Evolutionary conservation across 2,113 vertebrate genomes (phyloP).

Genomic region (Daubentonia madagascariensis): DNA sequence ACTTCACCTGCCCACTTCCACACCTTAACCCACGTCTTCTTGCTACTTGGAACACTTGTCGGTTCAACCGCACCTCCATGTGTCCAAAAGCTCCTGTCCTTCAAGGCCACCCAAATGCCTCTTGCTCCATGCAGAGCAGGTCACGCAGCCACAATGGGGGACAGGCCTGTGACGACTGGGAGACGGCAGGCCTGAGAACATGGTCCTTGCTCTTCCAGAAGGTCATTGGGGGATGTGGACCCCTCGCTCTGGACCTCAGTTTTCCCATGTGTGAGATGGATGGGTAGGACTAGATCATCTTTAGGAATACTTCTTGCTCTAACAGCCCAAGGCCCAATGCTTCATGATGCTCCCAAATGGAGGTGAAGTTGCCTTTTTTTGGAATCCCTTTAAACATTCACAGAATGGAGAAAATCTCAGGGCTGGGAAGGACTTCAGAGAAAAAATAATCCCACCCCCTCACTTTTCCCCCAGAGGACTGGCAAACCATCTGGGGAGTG

Average conservation of each 20-base stretch:
- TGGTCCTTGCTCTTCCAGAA: background rate
- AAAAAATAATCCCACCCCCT: slow-evolving; percentile 12
- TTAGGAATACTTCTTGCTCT: background rate
- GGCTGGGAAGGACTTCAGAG: slow-evolving; percentile 60
- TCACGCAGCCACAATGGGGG: background rate
- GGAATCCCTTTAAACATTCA: slow-evolving; percentile 29
- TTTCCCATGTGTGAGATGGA: background rate
- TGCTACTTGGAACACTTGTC: background rate
- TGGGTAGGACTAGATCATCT: background rate
- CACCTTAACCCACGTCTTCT: background rate
- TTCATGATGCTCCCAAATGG: background rate
- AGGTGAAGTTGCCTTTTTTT: background rate
- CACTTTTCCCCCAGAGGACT: background rate
- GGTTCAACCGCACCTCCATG: background rate
- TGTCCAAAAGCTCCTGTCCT: background rate
- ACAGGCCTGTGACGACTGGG: background rate
- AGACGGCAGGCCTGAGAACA: background rate
- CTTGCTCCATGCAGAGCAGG: background rate
- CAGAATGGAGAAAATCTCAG: slow-evolving; percentile 63
- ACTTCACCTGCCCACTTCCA: background rate
- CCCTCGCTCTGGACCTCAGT: background rate
- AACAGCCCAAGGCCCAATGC: background rate
- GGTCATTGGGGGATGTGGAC: background rate
- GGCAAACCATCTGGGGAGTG: background rate
- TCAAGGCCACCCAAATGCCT: background rate